Percentiles rank a stretch among this genome's conserved stretches.
phyloP scores from a whole-genome alignment of 2,888 invertebrate genomes.

The Dendrolimus houi region DNA sequence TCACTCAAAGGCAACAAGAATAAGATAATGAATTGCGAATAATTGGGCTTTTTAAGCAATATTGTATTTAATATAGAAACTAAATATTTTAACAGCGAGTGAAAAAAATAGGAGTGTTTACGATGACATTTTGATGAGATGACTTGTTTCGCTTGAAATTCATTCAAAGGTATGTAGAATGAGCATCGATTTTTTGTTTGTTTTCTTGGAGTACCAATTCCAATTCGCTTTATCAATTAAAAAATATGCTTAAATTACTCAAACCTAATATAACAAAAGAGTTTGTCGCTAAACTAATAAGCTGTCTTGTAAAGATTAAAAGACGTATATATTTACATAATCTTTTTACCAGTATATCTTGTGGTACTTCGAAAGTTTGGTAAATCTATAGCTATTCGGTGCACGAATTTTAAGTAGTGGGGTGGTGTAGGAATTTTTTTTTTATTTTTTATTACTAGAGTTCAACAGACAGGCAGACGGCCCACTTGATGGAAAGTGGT shows the following conservation, averaged over 20 bases:
- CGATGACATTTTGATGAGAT: background rate
- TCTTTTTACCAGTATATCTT: background rate
- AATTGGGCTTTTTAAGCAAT: too few species aligned
- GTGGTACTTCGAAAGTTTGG: background rate
- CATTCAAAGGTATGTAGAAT: slow-evolving; percentile 31
- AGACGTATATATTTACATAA: background rate
- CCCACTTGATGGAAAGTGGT: too few species aligned
- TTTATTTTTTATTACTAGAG: too few species aligned
- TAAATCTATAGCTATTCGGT: too few species aligned
- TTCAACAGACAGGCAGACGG: too few species aligned
- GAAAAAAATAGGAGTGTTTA: background rate
- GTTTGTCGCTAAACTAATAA: background rate
- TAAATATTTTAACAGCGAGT: too few species aligned
- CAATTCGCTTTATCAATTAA: background rate
- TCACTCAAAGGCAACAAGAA: too few species aligned
- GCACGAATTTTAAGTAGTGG: too few species aligned
- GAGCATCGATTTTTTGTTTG: slow-evolving; percentile 27
- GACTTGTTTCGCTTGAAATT: background rate
- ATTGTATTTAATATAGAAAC: too few species aligned
- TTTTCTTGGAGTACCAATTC: slow-evolving; percentile 1
- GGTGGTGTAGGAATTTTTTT: too few species aligned
- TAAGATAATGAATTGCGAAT: too few species aligned
- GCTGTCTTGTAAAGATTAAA: background rate
- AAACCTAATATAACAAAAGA: background rate
- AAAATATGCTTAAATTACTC: background rate